Conservation (phyloP, 2,113 vertebrate genomes). For the Pseudopipra pipra region DNA sequence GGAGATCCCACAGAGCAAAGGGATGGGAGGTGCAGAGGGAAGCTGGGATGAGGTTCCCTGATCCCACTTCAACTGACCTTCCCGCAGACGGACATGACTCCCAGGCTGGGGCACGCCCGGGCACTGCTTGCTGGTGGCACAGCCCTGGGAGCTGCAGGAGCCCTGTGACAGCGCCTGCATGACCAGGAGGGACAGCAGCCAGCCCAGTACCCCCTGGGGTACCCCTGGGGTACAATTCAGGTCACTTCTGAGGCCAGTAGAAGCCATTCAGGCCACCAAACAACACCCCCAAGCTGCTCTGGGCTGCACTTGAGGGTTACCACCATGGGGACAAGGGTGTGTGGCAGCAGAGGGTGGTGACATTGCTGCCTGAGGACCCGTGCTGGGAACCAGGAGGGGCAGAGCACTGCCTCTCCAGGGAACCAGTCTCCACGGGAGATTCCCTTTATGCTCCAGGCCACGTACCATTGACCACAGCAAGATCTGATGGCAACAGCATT, state of each 20-base stretch:
- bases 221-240: too few species aligned
- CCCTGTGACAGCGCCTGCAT: neutral
- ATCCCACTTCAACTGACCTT: rapidly evolving
- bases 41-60: neutral
- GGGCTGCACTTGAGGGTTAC: neutral
- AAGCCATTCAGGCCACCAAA: neutral
- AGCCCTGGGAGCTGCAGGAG: neutral
- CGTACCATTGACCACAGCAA: neutral
- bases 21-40: rapidly evolving
- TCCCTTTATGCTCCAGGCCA: neutral
- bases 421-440: neutral
- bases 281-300: neutral
- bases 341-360: neutral
- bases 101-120: neutral
- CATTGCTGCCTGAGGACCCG: neutral
- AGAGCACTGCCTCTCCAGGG: neutral
- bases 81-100: rapidly evolving
- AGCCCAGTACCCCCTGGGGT: too few species aligned
- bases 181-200: neutral
- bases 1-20: neutral
- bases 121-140: neutral
- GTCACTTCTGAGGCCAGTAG: neutral
- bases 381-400: neutral
- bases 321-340: neutral
- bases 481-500: neutral